phyloP scores from a whole-genome alignment of 1,140 invertebrate species.

The Cydia amplana region DNA sequence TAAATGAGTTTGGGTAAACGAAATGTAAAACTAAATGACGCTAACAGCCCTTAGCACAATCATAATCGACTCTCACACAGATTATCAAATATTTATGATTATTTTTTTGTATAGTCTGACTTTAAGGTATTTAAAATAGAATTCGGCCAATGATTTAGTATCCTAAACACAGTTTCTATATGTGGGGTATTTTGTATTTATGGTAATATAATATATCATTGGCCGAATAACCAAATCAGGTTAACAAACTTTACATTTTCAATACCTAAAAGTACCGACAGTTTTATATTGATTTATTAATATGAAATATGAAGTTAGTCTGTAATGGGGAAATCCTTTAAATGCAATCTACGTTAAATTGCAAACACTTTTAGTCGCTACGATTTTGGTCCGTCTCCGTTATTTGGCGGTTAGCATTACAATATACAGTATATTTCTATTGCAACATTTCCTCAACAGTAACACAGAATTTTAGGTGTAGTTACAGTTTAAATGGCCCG shows the following conservation, averaged over 20 bases:
- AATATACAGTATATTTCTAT: background rate
- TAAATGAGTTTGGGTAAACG: constrained; percentile 4
- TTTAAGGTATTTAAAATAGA: background rate
- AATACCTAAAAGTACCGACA: background rate
- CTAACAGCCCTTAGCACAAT: background rate
- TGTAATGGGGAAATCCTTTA: constrained; percentile 28
- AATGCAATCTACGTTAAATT: constrained; percentile 22
- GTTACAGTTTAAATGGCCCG: too few relatives aligned
- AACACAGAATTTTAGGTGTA: background rate
- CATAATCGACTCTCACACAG: constrained; percentile 5
- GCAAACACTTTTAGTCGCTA: constrained; percentile 4
- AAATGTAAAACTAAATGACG: constrained; percentile 11
- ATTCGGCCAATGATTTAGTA: background rate
- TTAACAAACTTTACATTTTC: background rate
- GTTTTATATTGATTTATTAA: constrained; percentile 20
- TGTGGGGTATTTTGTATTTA: background rate
- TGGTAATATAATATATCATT: background rate
- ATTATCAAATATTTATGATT: constrained; percentile 27
- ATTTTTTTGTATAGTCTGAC: constrained; percentile 7
- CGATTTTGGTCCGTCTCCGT: background rate
- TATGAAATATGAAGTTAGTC: constrained; percentile 31
- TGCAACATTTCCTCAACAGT: background rate
- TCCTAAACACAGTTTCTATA: too few relatives aligned
- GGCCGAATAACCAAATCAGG: background rate
- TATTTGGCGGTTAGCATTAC: constrained; percentile 4